phyloP scores from a whole-genome alignment of 2,113 vertebrate genomes.

The Aegotheles bennettii region DNA sequence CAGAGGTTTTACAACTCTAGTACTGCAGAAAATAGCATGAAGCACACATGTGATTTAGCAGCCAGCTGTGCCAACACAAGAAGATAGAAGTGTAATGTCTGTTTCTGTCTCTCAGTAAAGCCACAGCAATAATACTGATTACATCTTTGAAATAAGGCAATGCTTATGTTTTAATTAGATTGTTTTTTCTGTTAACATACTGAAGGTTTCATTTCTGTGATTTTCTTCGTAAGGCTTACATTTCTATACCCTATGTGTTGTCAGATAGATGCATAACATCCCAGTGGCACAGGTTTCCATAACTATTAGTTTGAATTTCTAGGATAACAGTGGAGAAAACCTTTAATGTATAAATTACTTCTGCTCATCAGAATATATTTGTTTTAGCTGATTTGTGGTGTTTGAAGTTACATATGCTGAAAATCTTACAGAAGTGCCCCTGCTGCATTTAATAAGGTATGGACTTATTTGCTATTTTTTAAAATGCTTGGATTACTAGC shows the following conservation, averaged over 20 bases:
- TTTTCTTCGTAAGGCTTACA: not conserved
- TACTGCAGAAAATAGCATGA: not conserved
- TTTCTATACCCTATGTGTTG: not conserved
- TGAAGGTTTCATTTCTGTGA: not conserved
- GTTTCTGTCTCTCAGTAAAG: not conserved
- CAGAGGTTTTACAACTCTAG: not conserved
- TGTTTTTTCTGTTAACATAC: not conserved
- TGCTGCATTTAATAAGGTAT: not conserved
- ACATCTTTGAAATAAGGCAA: not conserved
- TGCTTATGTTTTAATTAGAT: not conserved
- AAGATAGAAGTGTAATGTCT: not conserved
- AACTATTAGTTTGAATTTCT: not conserved
- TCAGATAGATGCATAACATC: not conserved
- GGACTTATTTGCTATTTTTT: not conserved
- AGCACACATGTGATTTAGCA: not conserved
- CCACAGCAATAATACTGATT: not conserved
- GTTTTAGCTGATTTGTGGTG: not conserved
- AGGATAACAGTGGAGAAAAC: not conserved
- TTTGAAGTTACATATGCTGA: not conserved
- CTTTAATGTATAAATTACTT: conserved; percentile 11
- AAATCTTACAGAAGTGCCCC: not conserved
- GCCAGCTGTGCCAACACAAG: not conserved
- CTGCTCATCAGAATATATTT: not conserved
- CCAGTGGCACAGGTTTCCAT: not conserved
- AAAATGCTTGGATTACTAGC: conserved; percentile 1